Evolutionary conservation across 2,113 vertebrate species (phyloP), one percentile per base, ranked within the genome.

Genomic region (Cyanistes caeruleus): DNA sequence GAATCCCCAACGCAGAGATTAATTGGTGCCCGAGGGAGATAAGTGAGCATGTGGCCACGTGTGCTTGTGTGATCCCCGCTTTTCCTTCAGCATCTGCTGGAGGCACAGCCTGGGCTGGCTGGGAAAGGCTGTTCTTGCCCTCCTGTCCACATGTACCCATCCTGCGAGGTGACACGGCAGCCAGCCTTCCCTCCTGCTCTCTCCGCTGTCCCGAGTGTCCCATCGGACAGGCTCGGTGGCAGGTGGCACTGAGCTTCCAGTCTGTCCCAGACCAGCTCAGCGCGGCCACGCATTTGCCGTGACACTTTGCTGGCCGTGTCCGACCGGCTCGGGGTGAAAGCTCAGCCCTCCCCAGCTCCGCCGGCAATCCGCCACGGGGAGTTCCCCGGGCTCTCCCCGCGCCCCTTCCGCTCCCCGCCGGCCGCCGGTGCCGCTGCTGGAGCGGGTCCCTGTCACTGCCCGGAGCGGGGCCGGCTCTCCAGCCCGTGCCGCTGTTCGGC

Each of bases 321-420:
- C 9, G 16, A 21, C 0, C 33, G 1, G 55, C 33, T 1, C 39
- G 0, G 19, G 24, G 5, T 4, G 51, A 31, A 7, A 6, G 35
- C 39, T 11, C 64, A 23, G 63, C 53, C 31, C 27, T 33, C 3
- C 27, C 11, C 44, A 27, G 70, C 33, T 13, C 48, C 30, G 48
- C 46, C 35, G 30, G 25, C 39, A 39, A 39, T 39, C 39, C 39
- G 39, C 60, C 39, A 5, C 62, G 62, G 62, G 39, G 49, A 11
- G 41, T 49, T 24, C 41, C 11, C 59, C 1, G 41, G 18, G 41
- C 33, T 39, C 25, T 31, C 81, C 22, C 39, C 58, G 49, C 68
- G 68, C 68, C 68, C 39, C 48, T 84, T 73, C 68, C 81, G 39
- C 37, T 33, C 46, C 46, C 48, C 46, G 24, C 68, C 33, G 21